Evolutionary conservation across 2,797 vertebrate species (phyloP), one percentile per base, ranked within the genome.

Genomic region (Ctenosaura bakeri): DNA sequence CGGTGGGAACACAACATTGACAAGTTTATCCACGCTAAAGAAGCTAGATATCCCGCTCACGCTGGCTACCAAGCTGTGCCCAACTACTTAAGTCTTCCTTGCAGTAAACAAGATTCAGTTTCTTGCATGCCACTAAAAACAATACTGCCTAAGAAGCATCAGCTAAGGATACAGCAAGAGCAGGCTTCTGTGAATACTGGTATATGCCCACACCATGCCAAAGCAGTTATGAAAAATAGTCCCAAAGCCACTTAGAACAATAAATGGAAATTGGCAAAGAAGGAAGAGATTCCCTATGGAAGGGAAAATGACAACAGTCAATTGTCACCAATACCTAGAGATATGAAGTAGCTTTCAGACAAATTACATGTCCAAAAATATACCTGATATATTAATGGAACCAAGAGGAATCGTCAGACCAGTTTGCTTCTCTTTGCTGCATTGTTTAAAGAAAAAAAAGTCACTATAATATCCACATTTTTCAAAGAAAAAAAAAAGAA

Each of bases 401-500:
- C 52, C 69, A 89, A 94, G 69, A 90, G 88, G 22, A 78, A 42
- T 93, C 95, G 93, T 87, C 89, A 95, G 93, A 73, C 87, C 29
- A 91, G 90, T 95, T 90, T 24, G 0, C 78, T 94, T 85, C 62
- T 2, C 66, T 91, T 46, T 26, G 5, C 22, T 56, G 42, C 56
- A 83, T 84, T 56, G 50, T 52, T 79, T 86, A 52, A 46, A 46
- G 42, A n/a, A 13, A 42, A 94, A 96, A 96, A 62, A 12, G 66
- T 64, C 90, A 76, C 74, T 77, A 10, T 20, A n/a, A 82, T 54
- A 38, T 32, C 42, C 59, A 77, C 4, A 14, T 64, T 86, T 38
- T 90, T 94, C 77, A 80, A 84, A 89, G 87, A 94, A 95, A 83
- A 1, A 89, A n/a, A 90, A 82, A 92, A 89, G 92, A 89, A 93